A percentile compares a stretch with the other conserved stretches of the same genome.
phyloP scores from a whole-genome alignment of 92 coral and sea anemone genomes.

The Palythoa grandiflora region DNA sequence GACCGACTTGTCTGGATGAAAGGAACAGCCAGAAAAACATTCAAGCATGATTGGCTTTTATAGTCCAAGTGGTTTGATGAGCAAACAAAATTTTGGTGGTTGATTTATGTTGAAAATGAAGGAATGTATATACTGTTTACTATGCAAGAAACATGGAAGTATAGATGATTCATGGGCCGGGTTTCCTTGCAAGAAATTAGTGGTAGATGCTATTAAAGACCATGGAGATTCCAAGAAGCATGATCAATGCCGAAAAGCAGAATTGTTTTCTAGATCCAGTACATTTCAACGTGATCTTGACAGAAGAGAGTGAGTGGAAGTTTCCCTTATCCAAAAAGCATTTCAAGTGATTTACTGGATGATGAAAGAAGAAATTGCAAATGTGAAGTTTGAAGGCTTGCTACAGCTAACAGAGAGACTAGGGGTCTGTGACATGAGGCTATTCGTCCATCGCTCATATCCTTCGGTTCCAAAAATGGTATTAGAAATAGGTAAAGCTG shows the following conservation, averaged over 20 bases:
- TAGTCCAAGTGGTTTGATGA: too few species aligned
- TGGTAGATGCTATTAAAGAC: slow-evolving; percentile 44
- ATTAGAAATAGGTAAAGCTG: not conserved
- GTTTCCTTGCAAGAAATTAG: slow-evolving; percentile 39
- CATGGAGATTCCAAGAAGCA: slow-evolving; percentile 39
- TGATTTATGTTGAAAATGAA: not conserved
- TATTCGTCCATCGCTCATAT: not conserved
- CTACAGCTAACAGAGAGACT: slow-evolving; percentile 1
- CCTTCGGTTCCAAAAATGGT: not conserved
- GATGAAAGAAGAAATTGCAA: not conserved
- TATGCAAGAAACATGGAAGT: not conserved
- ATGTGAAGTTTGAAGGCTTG: slow-evolving; percentile 1
- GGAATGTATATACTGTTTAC: not conserved
- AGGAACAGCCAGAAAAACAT: too few species aligned
- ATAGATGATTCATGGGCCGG: not conserved
- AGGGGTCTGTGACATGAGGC: slow-evolving; percentile 8
- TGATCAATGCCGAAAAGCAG: slow-evolving; percentile 29
- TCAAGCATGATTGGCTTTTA: too few species aligned
- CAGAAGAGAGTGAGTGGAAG: slow-evolving; percentile 20
- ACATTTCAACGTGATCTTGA: slow-evolving; percentile 33
- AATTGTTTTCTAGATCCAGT: slow-evolving; percentile 34
- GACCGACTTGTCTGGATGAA: too few species aligned
- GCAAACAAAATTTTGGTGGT: not conserved
- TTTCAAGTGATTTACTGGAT: slow-evolving; percentile 3
- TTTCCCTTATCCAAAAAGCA: not conserved